Evolutionary conservation across 2,888 invertebrate genomes (phyloP).

Genomic region (Drosophila aldrichi): DNA sequence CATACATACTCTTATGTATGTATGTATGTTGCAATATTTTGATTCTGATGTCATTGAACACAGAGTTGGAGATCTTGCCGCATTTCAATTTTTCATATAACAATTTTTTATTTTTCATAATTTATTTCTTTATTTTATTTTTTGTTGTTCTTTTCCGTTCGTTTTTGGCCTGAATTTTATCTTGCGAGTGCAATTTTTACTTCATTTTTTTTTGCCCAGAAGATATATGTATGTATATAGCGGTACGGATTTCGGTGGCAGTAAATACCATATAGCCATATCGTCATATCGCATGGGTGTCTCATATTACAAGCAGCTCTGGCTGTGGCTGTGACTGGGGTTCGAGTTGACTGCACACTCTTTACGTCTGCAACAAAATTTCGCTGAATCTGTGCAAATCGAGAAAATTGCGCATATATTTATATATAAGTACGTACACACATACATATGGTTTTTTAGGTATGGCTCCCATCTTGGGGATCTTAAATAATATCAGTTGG

Average conservation of each 20-base stretch:
- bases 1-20: neutral
- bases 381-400: constrained; percentile 67
- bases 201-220: constrained; percentile 42
- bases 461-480: constrained; percentile 1
- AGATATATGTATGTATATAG: constrained; percentile 33
- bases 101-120: constrained; percentile 23
- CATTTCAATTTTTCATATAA: constrained; percentile 36
- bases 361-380: constrained; percentile 42
- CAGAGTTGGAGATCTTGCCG: constrained; percentile 44
- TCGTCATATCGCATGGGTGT: constrained; percentile 40
- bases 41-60: constrained; percentile 62
- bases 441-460: neutral
- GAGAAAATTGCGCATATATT: constrained; percentile 28
- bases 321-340: constrained; percentile 28
- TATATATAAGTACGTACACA: neutral
- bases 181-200: constrained; percentile 73
- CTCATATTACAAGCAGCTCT: constrained; percentile 61
- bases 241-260: constrained; percentile 39
- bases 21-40: constrained; percentile 48
- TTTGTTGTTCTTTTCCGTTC: constrained; percentile 43
- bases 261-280: constrained; percentile 37
- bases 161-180: constrained; percentile 74
- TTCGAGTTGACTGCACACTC: constrained; percentile 26
- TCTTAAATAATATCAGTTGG: constrained; percentile 2
- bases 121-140: neutral